Percentiles rank a stretch among this genome's conserved stretches.
These are phyloP conservation scores for Drosophila lacteicornis DNA, from an alignment of 1,140 invertebrate genomes.

Conservation along the genomic window DNA sequence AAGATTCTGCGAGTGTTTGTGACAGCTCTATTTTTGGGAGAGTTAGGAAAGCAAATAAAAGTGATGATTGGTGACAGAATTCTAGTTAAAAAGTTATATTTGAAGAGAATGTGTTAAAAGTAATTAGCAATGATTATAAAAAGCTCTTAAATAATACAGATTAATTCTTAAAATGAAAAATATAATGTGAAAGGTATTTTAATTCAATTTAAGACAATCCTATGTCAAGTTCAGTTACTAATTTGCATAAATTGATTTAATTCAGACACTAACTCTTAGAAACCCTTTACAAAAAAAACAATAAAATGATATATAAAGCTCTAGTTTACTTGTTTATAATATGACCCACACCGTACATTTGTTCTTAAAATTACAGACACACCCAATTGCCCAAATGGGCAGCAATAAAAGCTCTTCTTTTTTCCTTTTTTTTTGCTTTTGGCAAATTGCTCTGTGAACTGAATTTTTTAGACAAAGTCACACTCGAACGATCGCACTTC, in stretches of 20 bases:
- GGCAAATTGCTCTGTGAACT: constrained; percentile 42
- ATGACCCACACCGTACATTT: constrained; percentile 2
- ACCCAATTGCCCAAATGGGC: constrained; percentile 37
- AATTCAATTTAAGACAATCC: too few species aligned
- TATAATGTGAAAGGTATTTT: too few species aligned
- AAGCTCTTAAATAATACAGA: not conserved
- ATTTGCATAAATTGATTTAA: not conserved
- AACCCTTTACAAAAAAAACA: not conserved
- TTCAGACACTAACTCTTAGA: not conserved
- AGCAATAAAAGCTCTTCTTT: constrained; percentile 38
- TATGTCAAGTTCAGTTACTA: too few species aligned
- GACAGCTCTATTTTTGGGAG: not conserved
- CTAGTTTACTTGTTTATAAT: not conserved
- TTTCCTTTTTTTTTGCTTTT: constrained; percentile 12
- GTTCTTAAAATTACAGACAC: constrained; percentile 26
- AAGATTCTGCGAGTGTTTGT: not conserved
- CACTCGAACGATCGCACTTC: constrained; percentile 48
- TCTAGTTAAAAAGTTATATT: too few species aligned
- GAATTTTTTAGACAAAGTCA: constrained; percentile 45
- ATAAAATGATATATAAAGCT: not conserved
- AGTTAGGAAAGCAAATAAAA: too few species aligned
- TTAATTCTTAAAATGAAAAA: not conserved
- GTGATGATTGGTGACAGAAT: too few species aligned
- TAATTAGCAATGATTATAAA: not conserved
- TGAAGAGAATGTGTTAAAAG: too few species aligned